Percentiles rank a stretch among this genome's conserved stretches.
phyloP scores from a whole-genome alignment of 2,888 invertebrate species.

The Pollenia labialis region DNA sequence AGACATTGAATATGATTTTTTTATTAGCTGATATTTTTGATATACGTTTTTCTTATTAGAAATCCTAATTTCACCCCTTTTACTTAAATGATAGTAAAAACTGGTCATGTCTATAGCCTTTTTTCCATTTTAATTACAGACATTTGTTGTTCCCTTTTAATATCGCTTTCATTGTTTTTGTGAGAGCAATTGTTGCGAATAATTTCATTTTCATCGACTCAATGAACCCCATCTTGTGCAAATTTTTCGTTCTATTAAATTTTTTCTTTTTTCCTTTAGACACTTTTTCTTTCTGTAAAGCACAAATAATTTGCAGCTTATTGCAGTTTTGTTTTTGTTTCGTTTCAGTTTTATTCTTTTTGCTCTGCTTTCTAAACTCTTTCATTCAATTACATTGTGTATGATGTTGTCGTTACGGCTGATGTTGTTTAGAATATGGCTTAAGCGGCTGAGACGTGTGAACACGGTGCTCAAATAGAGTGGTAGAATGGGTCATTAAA shows the following conservation, averaged over 20 bases:
- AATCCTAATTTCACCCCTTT: too few relatives aligned
- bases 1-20: too few relatives aligned
- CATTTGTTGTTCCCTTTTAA: background rate
- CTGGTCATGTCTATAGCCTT: background rate
- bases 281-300: background rate
- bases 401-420: background rate
- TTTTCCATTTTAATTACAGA: background rate
- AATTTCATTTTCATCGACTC: conserved; percentile 54
- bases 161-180: conserved; percentile 56
- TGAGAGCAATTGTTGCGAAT: conserved; percentile 52
- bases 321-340: conserved; percentile 20
- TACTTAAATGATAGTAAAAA: background rate
- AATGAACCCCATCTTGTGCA: background rate
- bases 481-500: background rate
- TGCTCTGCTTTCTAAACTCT: conserved; percentile 10
- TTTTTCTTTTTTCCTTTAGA: conserved; percentile 6
- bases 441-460: background rate
- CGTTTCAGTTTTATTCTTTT: background rate
- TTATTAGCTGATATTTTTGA: too few relatives aligned
- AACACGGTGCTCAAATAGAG: too few relatives aligned
- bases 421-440: conserved; percentile 11
- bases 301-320: conserved; percentile 53
- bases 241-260: background rate
- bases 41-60: too few relatives aligned
- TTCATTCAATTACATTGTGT: conserved; percentile 39